phyloP scores from a whole-genome alignment of 92 coral and sea anemone genomes.

The Porites cylindrica region DNA sequence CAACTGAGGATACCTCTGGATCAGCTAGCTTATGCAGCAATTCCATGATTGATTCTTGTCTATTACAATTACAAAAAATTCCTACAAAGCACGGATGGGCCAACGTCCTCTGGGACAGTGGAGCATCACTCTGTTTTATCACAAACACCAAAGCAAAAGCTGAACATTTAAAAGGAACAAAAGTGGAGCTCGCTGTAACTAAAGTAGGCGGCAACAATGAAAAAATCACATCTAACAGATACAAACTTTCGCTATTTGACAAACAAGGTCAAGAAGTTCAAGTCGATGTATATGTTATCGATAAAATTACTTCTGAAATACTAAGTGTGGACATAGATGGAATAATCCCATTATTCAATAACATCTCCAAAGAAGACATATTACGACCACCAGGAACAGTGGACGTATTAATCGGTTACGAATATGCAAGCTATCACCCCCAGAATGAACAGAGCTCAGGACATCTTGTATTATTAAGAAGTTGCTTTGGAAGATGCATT shows the following conservation, averaged over 20 bases:
- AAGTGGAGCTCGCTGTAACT: slow-evolving; percentile 41
- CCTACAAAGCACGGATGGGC: slow-evolving; percentile 39
- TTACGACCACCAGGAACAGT: slow-evolving; percentile 35
- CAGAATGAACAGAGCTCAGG: slow-evolving; percentile 56
- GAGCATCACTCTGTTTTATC: slow-evolving; percentile 62
- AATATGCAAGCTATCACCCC: slow-evolving; percentile 53
- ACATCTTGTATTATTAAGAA: slow-evolving; percentile 56
- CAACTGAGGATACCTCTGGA: neutral
- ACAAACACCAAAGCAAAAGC: slow-evolving; percentile 51
- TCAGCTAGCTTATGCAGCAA: slow-evolving; percentile 28
- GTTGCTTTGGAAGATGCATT: slow-evolving; percentile 58
- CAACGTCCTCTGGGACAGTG: slow-evolving; percentile 62
- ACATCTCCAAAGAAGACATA: slow-evolving; percentile 51
- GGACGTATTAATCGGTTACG: slow-evolving; percentile 64
- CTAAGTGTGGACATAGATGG: slow-evolving; percentile 34
- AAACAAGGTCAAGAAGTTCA: slow-evolving; percentile 34
- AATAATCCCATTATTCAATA: slow-evolving; percentile 28
- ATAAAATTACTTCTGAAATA: slow-evolving; percentile 52
- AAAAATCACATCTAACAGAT: slow-evolving; percentile 42
- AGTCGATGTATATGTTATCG: slow-evolving; percentile 54
- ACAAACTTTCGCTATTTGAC: slow-evolving; percentile 48
- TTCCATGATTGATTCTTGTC: slow-evolving; percentile 32
- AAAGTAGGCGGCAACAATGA: slow-evolving; percentile 66
- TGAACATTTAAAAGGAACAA: slow-evolving; percentile 41
- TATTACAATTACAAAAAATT: slow-evolving; percentile 53